These are phyloP conservation scores for Leptopilina syphax DNA, from an alignment of 2,888 invertebrate genomes.

Conservation along the genomic window DNA sequence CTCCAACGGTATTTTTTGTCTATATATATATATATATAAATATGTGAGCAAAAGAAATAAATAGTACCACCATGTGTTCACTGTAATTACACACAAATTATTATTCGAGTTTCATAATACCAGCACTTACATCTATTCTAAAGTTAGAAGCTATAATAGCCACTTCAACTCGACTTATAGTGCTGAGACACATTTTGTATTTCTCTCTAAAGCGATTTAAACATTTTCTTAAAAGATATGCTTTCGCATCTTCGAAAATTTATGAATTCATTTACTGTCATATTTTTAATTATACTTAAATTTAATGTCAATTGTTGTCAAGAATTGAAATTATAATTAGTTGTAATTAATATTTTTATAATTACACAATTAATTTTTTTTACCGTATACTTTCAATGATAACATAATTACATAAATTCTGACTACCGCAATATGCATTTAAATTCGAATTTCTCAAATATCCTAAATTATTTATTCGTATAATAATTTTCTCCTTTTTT, in stretches of 20 bases:
- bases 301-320: too few relatives aligned
- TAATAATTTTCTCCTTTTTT: too few relatives aligned
- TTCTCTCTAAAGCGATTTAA: conserved; percentile 3
- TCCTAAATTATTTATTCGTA: too few relatives aligned
- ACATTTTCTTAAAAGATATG: background rate
- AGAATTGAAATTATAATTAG: too few relatives aligned
- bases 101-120: conserved; percentile 13
- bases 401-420: too few relatives aligned
- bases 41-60: background rate
- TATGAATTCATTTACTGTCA: background rate
- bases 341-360: too few relatives aligned
- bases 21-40: too few relatives aligned
- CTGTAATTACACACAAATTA: conserved; percentile 20
- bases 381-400: too few relatives aligned
- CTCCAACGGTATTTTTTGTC: background rate
- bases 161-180: conserved; percentile 1
- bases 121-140: conserved; percentile 4
- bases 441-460: too few relatives aligned
- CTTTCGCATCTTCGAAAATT: background rate
- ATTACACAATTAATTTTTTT: too few relatives aligned
- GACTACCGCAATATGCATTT: too few relatives aligned
- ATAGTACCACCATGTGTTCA: conserved; percentile 14
- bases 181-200: conserved; percentile 13
- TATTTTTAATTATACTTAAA: background rate
- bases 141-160: conserved; percentile 2